Percentiles rank a stretch among this genome's conserved stretches.
phyloP scores from a whole-genome alignment of 2,797 vertebrate species.

The Bradypodion pumilum region DNA sequence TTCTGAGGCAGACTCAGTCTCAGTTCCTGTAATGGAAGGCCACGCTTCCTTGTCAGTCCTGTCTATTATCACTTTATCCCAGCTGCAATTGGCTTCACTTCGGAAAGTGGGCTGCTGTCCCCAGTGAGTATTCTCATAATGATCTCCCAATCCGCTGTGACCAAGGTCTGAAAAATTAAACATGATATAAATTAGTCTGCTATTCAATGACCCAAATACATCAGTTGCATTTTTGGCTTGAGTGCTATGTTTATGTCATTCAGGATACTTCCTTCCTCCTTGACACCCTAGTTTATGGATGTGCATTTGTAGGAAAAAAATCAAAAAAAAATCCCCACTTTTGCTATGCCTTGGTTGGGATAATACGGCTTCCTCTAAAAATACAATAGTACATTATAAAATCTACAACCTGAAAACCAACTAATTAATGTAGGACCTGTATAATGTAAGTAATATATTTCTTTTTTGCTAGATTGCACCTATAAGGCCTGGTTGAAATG shows the following conservation, averaged over 20 bases:
- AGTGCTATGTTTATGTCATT: background rate
- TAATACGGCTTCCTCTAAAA: background rate
- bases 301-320: background rate
- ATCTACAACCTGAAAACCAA: background rate
- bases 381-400: background rate
- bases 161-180: slow-evolving; percentile 82
- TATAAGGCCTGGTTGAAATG: slow-evolving; percentile 24
- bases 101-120: slow-evolving; percentile 83
- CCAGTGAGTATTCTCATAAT: slow-evolving; percentile 93
- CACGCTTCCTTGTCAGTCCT: slow-evolving; percentile 88
- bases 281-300: background rate
- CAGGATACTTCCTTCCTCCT: background rate
- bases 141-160: slow-evolving; percentile 86
- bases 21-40: slow-evolving; percentile 84
- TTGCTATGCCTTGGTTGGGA: background rate
- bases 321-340: background rate
- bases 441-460: background rate
- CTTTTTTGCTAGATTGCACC: slow-evolving; percentile 5
- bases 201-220: slow-evolving; percentile 7
- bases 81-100: slow-evolving; percentile 84
- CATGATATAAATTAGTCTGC: slow-evolving; percentile 58
- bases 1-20: slow-evolving; percentile 87
- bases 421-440: background rate
- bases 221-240: background rate
- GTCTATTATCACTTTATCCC: slow-evolving; percentile 92